phyloP scores from a whole-genome alignment of 92 coral and sea anemone species.

The Umimayanthus chanpuru region DNA sequence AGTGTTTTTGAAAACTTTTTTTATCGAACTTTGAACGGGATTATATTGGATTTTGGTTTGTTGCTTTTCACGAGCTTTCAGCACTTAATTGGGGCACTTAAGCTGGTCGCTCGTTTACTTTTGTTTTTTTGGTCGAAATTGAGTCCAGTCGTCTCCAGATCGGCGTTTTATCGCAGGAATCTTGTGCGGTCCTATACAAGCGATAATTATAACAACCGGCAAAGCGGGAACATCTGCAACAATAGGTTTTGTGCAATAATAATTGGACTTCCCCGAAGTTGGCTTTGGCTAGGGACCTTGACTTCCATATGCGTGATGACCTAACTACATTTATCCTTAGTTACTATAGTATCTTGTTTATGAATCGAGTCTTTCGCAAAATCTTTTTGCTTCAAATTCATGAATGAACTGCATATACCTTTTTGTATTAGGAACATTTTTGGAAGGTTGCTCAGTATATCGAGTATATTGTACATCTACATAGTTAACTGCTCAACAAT shows the following conservation, averaged over 20 bases:
- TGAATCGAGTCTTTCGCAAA: neutral
- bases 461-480: neutral
- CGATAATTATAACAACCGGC: neutral
- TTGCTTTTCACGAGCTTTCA: slow-evolving; percentile 35
- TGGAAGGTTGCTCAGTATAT: neutral
- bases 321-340: neutral
- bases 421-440: neutral
- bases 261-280: too few species aligned
- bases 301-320: neutral
- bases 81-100: slow-evolving; percentile 29
- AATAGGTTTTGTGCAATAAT: neutral
- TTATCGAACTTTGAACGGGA: slow-evolving; percentile 43
- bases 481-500: too few species aligned
- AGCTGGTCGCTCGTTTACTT: neutral
- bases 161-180: neutral
- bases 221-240: neutral
- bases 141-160: slow-evolving; percentile 7
- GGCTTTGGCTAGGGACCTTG: neutral
- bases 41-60: slow-evolving; percentile 33
- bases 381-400: neutral
- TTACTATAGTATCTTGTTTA: too few species aligned
- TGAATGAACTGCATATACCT: neutral
- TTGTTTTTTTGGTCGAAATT: neutral
- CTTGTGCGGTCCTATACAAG: neutral
- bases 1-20: slow-evolving; percentile 37